Conservation (phyloP, 2,888 invertebrate genomes). For the Lathronympha strigana region DNA sequence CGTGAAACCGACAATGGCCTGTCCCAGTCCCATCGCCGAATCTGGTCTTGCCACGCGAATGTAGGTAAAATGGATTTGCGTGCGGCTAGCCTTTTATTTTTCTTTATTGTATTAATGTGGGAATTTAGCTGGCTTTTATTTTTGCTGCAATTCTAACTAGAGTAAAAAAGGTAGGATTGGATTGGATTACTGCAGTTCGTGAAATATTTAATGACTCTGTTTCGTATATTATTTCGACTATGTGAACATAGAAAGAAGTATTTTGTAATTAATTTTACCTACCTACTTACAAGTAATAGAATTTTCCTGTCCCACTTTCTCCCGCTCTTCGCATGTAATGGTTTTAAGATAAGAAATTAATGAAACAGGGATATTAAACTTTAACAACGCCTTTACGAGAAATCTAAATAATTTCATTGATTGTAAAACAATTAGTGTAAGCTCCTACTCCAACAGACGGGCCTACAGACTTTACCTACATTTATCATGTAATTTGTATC, state of each 20-base stretch:
- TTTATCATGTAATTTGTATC: slow-evolving; percentile 3
- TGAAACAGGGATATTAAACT: slow-evolving; percentile 4
- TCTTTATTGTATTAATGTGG: slow-evolving; percentile 10
- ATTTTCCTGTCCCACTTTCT: not conserved
- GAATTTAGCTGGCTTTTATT: not conserved
- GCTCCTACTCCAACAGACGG: not conserved
- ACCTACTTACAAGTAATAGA: not conserved
- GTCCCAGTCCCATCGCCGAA: slow-evolving; percentile 23
- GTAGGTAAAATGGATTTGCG: slow-evolving; percentile 25
- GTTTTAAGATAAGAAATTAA: not conserved
- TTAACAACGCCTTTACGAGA: slow-evolving; percentile 5
- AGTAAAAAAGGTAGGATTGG: not conserved
- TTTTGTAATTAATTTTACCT: not conserved
- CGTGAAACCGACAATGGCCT: slow-evolving; percentile 39
- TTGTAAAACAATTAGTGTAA: not conserved
- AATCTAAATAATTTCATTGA: slow-evolving; percentile 11
- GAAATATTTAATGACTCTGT: no score
- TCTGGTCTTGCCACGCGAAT: slow-evolving; percentile 18
- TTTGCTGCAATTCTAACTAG: not conserved
- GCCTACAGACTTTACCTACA: not conserved
- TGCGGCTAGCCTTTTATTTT: slow-evolving; percentile 22
- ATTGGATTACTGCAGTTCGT: no score
- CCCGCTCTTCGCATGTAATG: not conserved
- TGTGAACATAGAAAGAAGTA: no score
- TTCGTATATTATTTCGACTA: no score